A percentile compares a stretch with the other conserved stretches of the same genome.
Conservation (phyloP, 2,888 invertebrate genomes). For the Glaucopsyche alexis region DNA sequence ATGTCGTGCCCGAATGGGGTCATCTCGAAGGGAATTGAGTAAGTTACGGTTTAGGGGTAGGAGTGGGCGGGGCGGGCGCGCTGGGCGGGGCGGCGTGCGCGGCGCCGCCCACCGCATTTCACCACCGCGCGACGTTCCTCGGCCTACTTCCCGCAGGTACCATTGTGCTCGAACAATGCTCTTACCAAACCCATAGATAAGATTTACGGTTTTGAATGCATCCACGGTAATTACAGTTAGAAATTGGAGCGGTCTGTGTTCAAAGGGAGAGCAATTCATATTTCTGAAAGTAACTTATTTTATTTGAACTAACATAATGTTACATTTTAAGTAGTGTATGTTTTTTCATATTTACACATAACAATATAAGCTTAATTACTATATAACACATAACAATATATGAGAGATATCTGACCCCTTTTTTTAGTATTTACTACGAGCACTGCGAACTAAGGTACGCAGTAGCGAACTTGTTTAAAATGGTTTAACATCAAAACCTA, state of each 20-base stretch:
- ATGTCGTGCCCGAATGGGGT: constrained; percentile 58
- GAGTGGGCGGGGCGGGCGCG: constrained; percentile 68
- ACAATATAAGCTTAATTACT: not conserved
- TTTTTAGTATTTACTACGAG: not conserved
- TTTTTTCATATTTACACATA: not conserved
- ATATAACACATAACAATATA: too few species aligned
- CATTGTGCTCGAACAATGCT: constrained; percentile 74
- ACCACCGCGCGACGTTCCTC: constrained; percentile 64
- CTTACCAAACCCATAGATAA: constrained; percentile 74
- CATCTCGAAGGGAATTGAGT: constrained; percentile 59
- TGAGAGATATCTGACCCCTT: not conserved
- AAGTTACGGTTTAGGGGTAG: constrained; percentile 60
- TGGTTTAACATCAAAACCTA: not conserved
- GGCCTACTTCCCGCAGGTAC: constrained; percentile 74
- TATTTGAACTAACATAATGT: not conserved
- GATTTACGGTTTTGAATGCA: constrained; percentile 49
- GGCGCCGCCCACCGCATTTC: constrained; percentile 74
- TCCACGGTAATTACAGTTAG: constrained; percentile 40
- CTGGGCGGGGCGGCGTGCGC: constrained; percentile 74
- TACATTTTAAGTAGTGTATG: not conserved
- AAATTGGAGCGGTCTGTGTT: constrained; percentile 33
- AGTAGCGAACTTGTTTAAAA: not conserved
- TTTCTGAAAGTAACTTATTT: not conserved
- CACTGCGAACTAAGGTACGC: too few species aligned
- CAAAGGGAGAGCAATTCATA: not conserved